Conservation (phyloP, 2,113 vertebrate species). For the Megaceryle torquata region DNA sequence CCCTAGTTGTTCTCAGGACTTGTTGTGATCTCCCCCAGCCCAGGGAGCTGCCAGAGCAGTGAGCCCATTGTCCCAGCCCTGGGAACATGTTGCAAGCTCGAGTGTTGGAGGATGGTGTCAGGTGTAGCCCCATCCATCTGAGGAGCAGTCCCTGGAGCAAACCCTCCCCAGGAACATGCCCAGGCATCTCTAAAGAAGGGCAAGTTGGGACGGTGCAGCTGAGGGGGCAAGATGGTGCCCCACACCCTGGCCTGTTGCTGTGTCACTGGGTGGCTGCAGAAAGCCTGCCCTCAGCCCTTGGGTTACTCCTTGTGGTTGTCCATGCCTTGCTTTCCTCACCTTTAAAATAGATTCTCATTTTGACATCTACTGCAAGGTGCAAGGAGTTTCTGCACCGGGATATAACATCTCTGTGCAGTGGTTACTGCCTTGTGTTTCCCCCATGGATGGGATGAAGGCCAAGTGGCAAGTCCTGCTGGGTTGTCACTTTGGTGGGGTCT, state of each 20-base stretch:
- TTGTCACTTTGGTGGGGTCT: neutral
- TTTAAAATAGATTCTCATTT: neutral
- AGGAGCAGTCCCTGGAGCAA: neutral
- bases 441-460: neutral
- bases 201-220: neutral
- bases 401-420: accelerated
- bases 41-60: neutral
- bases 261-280: neutral
- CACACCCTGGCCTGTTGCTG: neutral
- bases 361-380: accelerated
- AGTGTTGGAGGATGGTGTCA: accelerated
- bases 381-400: neutral
- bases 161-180: neutral
- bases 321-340: neutral
- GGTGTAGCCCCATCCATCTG: neutral
- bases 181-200: neutral
- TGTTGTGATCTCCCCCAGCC: neutral
- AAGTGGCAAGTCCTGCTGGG: neutral
- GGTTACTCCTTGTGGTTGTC: neutral
- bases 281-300: neutral
- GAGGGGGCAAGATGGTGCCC: accelerated
- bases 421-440: neutral
- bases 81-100: neutral
- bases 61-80: neutral
- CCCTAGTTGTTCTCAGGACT: neutral